Percentiles rank a stretch among this genome's conserved stretches.
Conservation (phyloP, 2,113 vertebrate genomes). For the Cyanistes caeruleus region DNA sequence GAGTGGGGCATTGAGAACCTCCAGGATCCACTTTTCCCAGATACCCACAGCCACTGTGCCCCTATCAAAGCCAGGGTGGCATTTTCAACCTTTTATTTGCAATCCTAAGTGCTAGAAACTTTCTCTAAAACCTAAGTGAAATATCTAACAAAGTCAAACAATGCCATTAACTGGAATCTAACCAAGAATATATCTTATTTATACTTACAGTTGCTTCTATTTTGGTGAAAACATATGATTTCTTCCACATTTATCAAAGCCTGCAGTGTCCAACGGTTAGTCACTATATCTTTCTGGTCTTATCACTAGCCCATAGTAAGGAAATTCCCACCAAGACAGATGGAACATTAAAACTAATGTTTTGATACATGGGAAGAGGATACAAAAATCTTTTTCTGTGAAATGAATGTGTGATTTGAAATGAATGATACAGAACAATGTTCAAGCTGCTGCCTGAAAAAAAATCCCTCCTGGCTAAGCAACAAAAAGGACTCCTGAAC, state of each 20-base stretch:
- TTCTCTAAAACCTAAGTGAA: background rate
- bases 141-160: background rate
- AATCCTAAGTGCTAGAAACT: background rate
- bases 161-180: background rate
- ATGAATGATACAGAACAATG: background rate
- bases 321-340: background rate
- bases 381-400: background rate
- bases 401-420: background rate
- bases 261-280: background rate
- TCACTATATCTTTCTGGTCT: background rate
- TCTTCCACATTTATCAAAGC: background rate
- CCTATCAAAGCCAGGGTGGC: background rate
- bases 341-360: background rate
- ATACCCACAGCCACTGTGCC: rapidly evolving
- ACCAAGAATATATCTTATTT: background rate
- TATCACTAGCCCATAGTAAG: background rate
- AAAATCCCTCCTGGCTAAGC: background rate
- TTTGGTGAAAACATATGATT: background rate
- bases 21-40: background rate
- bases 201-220: background rate
- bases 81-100: background rate
- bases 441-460: background rate
- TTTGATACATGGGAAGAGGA: background rate
- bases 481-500: background rate
- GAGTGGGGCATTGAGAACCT: background rate